Evolutionary conservation across 2,888 invertebrate genomes (phyloP).

Genomic region (Tanytarsus gracilentus): DNA sequence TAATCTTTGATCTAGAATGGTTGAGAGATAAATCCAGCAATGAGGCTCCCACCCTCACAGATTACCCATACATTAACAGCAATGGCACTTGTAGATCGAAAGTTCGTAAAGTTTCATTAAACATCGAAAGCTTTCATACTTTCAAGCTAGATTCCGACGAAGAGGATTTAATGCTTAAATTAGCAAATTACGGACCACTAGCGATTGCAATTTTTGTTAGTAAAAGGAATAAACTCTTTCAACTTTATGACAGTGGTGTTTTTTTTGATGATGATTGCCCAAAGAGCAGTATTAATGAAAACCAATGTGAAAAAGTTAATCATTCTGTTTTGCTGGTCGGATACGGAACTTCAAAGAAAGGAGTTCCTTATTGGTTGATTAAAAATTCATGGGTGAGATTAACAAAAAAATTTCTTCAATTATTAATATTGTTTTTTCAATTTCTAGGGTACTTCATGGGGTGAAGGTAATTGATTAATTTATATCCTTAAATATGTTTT

Average conservation of each 20-base stretch:
- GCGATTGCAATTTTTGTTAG: not conserved
- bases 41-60: not conserved
- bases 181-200: not conserved
- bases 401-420: not conserved
- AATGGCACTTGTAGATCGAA: not conserved
- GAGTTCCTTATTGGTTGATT: not conserved
- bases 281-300: not conserved
- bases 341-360: not conserved
- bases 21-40: not conserved
- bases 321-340: not conserved
- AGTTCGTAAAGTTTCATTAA: not conserved
- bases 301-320: not conserved
- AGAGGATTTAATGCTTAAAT: not conserved
- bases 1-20: not conserved
- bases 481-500: too few relatives aligned
- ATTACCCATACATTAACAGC: not conserved
- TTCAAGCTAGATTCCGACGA: not conserved
- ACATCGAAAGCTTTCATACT: not conserved
- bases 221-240: not conserved
- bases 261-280: not conserved
- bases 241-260: not conserved
- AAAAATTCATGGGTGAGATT: not conserved
- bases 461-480: too few relatives aligned
- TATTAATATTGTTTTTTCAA: not conserved
- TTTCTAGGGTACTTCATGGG: not conserved